Evolutionary conservation across 1,140 invertebrate species (phyloP), one percentile per base, ranked within the genome.

Genomic region (Drosophila mauritiana): DNA sequence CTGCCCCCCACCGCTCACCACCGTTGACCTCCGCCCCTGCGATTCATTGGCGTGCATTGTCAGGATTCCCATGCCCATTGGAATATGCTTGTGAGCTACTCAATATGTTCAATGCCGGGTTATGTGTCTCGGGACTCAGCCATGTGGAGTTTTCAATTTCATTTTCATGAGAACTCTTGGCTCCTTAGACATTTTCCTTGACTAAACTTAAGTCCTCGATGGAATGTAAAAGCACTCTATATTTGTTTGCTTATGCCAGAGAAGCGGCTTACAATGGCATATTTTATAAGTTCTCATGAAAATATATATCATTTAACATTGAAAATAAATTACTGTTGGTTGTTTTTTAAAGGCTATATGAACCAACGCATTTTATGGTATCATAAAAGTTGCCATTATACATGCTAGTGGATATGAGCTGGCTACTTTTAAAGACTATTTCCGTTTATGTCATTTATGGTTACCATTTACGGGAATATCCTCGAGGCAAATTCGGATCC

Each of bases 371-470:
- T 11, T 31, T 31, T 15, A 31, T 15, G 8, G 4, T 7, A 13
- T 10, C 27, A 34, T 51, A 34, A 51, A 49, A 34, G 12, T 17
- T 1, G 11, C 17, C 5, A 11, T 12, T 11, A 10, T 56, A 40
- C 20, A 20, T 25, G 12, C 25, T 25, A 11, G 13, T 27, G 0
- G 3, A 45, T 31, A 22, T 57, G 15, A 15, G 11, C 8, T 10
- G 10, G 40, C 27, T 10, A 20, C 20, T 52, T 68, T 67, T 67
- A 70, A 70, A 57, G 67, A 36, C 34, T 27, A 20, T 58, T 63
- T 55, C 42, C 59, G 61, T 46, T 55, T 80, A 48, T 73, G 52
- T 13, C 69, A 69, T 70, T 74, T 62, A 69, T 56, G 64, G 51
- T 15, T 17, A 69, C 63, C 48, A 56, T 56, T 56, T 57, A 31